phyloP scores from a whole-genome alignment of 2,888 invertebrate genomes.

The Drosophila yooni region DNA sequence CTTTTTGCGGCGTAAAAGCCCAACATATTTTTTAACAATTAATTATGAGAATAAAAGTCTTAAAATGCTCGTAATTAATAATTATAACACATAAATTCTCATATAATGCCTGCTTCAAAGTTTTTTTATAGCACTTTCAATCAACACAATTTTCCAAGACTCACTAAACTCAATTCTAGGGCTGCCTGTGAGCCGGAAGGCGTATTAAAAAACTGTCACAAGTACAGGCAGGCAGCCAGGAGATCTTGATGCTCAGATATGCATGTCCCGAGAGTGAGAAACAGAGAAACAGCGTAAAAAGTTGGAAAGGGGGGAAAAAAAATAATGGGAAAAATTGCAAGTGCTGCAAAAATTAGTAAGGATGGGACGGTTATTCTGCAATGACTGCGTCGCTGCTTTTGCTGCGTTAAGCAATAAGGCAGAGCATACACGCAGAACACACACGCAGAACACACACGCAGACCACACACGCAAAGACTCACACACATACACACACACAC shows the following conservation, averaged over 20 bases:
- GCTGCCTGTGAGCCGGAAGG: slow-evolving; percentile 54
- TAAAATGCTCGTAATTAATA: too few relatives aligned
- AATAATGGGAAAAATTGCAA: slow-evolving; percentile 64
- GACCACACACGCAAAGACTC: slow-evolving; percentile 1
- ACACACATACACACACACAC: slow-evolving; percentile 10
- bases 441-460: slow-evolving; percentile 13
- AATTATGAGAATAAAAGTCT: background rate
- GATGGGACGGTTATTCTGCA: slow-evolving; percentile 53
- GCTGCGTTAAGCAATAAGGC: slow-evolving; percentile 77
- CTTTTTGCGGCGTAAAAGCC: too few relatives aligned
- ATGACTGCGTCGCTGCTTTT: slow-evolving; percentile 59
- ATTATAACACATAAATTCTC: background rate
- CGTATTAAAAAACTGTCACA: slow-evolving; percentile 72
- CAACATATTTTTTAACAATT: background rate
- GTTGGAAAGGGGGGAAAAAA: slow-evolving; percentile 14
- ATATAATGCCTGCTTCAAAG: background rate
- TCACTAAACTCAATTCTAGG: slow-evolving; percentile 19
- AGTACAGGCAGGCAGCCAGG: slow-evolving; percentile 41
- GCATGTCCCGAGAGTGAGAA: slow-evolving; percentile 15
- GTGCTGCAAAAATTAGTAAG: slow-evolving; percentile 75
- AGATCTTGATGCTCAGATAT: slow-evolving; percentile 33
- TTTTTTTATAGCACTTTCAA: slow-evolving; percentile 6
- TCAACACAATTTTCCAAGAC: slow-evolving; percentile 22
- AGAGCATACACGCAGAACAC: slow-evolving; percentile 29
- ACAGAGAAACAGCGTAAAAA: slow-evolving; percentile 5